phyloP scores from a whole-genome alignment of 2,797 vertebrate genomes.

The Oreochromis mossambicus region DNA sequence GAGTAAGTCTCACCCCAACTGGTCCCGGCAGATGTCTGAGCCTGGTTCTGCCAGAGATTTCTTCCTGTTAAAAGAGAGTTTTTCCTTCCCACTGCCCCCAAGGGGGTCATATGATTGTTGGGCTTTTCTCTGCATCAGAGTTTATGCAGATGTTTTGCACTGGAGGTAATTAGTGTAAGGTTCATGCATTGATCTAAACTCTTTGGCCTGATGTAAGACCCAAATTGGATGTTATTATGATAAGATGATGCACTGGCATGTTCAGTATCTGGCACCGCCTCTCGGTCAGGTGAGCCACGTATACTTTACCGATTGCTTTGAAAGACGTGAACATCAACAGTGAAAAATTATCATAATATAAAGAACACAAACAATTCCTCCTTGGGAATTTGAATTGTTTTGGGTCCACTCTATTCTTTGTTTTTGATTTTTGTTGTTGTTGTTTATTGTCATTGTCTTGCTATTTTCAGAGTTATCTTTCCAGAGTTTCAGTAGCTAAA shows the following conservation, averaged over 20 bases:
- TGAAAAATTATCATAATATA: background rate
- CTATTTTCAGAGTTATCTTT: background rate
- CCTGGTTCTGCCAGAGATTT: background rate
- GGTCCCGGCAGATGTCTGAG: background rate
- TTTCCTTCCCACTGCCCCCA: background rate
- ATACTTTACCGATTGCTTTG: background rate
- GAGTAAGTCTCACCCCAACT: background rate
- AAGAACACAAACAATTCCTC: background rate
- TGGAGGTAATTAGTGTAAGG: background rate
- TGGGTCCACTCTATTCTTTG: background rate
- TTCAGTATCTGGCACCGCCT: background rate
- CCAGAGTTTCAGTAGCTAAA: background rate
- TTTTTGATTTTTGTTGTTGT: background rate
- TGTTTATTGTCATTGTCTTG: background rate
- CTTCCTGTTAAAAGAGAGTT: background rate
- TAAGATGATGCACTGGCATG: background rate
- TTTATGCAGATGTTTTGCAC: background rate
- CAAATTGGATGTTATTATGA: background rate
- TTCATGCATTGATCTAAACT: background rate
- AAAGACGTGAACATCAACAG: background rate
- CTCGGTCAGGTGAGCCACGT: background rate
- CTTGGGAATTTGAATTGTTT: background rate
- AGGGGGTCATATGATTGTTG: background rate
- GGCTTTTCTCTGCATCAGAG: accelerated
- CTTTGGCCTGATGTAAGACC: background rate